Percentiles rank a stretch among this genome's conserved stretches.
Evolutionary conservation across 2,113 vertebrate species (phyloP).

Genomic region (Callospermophilus lateralis): DNA sequence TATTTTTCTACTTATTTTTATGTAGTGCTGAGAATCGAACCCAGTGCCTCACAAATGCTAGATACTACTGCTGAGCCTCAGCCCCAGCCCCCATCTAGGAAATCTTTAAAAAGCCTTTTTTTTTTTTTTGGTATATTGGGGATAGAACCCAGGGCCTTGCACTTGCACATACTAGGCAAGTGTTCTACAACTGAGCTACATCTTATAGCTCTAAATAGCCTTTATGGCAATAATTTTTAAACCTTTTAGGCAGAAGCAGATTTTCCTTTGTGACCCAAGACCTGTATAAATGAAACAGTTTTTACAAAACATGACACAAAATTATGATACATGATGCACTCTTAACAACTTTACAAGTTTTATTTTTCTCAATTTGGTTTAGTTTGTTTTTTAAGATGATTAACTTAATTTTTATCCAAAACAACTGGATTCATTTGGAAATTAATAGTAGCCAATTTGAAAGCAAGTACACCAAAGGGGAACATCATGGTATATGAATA

Average conservation of each 20-base stretch:
- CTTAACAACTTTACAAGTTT: background rate
- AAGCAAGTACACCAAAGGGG: background rate
- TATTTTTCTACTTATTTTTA: too few species aligned
- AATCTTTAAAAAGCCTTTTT: background rate
- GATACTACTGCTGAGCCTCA: too few species aligned
- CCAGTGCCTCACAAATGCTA: too few species aligned
- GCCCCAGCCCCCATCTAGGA: background rate
- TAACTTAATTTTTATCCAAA: constrained; percentile 50
- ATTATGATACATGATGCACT: background rate
- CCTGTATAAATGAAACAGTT: background rate
- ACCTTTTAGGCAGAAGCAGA: background rate
- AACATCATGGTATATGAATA: background rate
- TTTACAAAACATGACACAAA: background rate
- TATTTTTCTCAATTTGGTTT: background rate
- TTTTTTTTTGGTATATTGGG: background rate
- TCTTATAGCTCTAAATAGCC: background rate
- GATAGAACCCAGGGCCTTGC: background rate
- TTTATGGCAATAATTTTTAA: constrained; percentile 29
- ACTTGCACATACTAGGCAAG: background rate
- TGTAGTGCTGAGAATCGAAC: too few species aligned
- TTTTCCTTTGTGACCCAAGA: constrained; percentile 15
- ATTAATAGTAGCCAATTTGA: background rate
- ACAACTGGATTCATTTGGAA: constrained; percentile 8
- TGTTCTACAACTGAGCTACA: background rate
- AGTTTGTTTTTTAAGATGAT: background rate